Evolutionary conservation across 2,888 invertebrate species (phyloP), one percentile per base, ranked within the genome.

Genomic region (Synergus umbraculus): DNA sequence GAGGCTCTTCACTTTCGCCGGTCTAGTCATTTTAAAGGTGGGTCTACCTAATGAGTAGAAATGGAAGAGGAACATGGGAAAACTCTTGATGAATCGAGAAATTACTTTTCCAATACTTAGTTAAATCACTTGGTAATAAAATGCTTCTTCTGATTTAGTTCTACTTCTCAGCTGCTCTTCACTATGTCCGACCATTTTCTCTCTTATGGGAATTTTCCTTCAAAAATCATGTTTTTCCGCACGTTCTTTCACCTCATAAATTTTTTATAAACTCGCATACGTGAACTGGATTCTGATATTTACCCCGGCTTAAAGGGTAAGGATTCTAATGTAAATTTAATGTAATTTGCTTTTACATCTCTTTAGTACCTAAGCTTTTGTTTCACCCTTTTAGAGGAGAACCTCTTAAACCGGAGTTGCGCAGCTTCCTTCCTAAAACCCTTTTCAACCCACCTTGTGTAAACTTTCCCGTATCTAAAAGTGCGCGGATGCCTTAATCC

Each of bases 331-430:
- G 49, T 73, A 54, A 73, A 54, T 73, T 49, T 73, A 73, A 73
- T 9, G 73, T 73, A 73, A 73, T 73, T 73, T 73, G 37, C n/a
- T 73, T 54, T 54, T 54, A 73, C 73, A 73, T 22, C 29, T 54
- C 54, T 15, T 54, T 29, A 54, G 37, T 29, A 37, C 54, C 54
- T 29, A 73, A 73, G 49, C 49, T 73, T 73, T 73, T 73, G 73
- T 73, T 73, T 73, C 37, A 73, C 73, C 69, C 73, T 73, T 73
- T 73, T 73, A 73, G 54, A 41, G 73, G 49, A 73, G 49, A 54
- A 73, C 37, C 54, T 73, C 73, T 73, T 54, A 54, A 73, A 73
- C 49, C 37, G n/a, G n/a, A 73, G 73, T 73, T 37, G 73, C 18
- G 54, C 37, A 54, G 54, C 54, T 73, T 73, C 73, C 54, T 73